Conservation (phyloP, 2,888 invertebrate genomes). For the Junonia oenone region DNA sequence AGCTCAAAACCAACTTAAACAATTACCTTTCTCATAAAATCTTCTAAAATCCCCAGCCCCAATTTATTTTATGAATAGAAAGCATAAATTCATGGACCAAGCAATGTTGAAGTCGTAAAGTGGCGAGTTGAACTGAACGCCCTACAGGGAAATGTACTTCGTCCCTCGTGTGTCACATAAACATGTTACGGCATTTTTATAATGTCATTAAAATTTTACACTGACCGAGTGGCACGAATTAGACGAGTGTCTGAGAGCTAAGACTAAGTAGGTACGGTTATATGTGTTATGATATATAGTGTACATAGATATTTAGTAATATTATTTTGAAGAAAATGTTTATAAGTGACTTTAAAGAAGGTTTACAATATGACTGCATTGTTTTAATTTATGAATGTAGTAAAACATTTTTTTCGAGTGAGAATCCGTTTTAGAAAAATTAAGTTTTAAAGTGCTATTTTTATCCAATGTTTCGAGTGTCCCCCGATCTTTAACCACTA, state of each 20-base stretch:
- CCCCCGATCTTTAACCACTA: too few relatives aligned
- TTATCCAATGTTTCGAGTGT: too few relatives aligned
- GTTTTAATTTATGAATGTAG: too few relatives aligned
- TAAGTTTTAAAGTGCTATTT: too few relatives aligned
- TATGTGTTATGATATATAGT: background rate
- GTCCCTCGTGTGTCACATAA: background rate
- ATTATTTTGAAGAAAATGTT: too few relatives aligned
- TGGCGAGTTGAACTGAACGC: background rate
- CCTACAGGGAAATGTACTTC: background rate
- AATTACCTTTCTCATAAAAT: background rate
- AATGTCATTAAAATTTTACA: background rate
- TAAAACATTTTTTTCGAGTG: too few relatives aligned
- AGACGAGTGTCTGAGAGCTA: background rate
- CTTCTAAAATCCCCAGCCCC: background rate
- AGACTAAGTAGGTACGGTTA: too few relatives aligned
- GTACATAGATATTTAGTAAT: too few relatives aligned
- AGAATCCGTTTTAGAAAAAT: too few relatives aligned
- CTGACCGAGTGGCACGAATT: background rate
- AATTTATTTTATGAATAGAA: background rate
- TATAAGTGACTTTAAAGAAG: too few relatives aligned
- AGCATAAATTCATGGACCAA: background rate
- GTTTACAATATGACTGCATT: too few relatives aligned
- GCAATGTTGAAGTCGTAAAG: background rate
- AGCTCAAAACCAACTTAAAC: too few relatives aligned
- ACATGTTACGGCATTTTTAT: background rate